These are phyloP conservation scores for Mellivora capensis DNA, from an alignment of 2,113 vertebrate species.

Conservation along the genomic window DNA sequence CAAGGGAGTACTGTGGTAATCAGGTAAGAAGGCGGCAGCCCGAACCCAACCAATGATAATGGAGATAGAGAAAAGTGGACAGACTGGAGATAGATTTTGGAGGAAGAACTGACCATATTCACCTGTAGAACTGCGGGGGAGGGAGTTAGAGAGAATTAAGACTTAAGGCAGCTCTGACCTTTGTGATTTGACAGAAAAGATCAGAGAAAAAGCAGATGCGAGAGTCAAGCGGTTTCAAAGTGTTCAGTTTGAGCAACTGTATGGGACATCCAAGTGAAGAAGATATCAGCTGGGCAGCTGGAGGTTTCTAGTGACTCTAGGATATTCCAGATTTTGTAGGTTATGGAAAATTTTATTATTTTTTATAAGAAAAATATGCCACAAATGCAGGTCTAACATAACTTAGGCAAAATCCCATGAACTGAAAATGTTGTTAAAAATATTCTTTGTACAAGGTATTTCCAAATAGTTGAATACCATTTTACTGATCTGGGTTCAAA, in stretches of 20 bases:
- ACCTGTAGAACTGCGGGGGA: not conserved
- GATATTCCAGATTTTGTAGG: not conserved
- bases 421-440: not conserved
- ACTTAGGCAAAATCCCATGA: not conserved
- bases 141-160: not conserved
- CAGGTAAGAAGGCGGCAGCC: too few relatives aligned
- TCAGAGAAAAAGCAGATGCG: not conserved
- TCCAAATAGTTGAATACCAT: not conserved
- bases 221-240: not conserved
- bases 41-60: rapidly evolving
- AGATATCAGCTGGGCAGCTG: not conserved
- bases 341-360: not conserved
- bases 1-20: not conserved
- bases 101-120: not conserved
- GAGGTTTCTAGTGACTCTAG: not conserved
- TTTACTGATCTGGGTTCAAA: not conserved
- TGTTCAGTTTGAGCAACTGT: not conserved
- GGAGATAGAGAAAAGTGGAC: not conserved
- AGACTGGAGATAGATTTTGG: not conserved
- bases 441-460: not conserved
- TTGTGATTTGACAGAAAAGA: not conserved
- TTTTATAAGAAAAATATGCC: not conserved
- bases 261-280: not conserved
- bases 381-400: not conserved
- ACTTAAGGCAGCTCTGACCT: not conserved